Conservation (phyloP, 2,888 invertebrate genomes). For the Noctua fimbriata region DNA sequence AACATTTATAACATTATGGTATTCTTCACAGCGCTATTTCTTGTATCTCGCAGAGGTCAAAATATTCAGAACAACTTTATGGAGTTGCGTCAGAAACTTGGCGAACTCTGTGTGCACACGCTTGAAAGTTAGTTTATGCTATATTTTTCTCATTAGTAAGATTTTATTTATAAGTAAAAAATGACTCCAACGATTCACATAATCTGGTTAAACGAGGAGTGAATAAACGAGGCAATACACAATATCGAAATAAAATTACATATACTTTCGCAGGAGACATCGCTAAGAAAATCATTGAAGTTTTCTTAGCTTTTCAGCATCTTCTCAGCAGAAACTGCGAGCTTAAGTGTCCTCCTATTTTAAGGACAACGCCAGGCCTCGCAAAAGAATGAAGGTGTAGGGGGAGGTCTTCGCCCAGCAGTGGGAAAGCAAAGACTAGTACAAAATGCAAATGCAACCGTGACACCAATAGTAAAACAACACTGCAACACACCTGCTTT, state of each 20-base stretch:
- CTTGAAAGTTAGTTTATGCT: conserved; percentile 21
- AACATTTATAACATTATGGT: conserved; percentile 54
- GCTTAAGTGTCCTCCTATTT: background rate
- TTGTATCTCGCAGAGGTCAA: conserved; percentile 71
- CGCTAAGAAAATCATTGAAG: background rate
- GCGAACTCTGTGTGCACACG: conserved; percentile 65
- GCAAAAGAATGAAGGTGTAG: background rate
- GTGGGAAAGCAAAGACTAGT: background rate
- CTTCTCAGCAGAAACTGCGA: background rate
- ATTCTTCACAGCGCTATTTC: conserved; percentile 63
- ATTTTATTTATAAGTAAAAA: background rate
- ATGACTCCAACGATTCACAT: background rate
- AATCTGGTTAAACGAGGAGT: background rate
- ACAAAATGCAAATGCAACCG: background rate
- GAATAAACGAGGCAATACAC: background rate
- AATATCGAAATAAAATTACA: background rate
- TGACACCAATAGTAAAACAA: background rate
- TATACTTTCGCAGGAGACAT: background rate
- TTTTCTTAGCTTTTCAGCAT: background rate
- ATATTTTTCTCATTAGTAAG: background rate
- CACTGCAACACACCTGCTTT: background rate
- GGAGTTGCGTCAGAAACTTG: conserved; percentile 65
- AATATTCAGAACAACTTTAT: conserved; percentile 66
- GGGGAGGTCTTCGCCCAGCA: background rate
- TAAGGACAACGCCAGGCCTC: background rate